Conservation (phyloP, 2,888 invertebrate genomes). For the Glyphotaelius pellucidus region DNA sequence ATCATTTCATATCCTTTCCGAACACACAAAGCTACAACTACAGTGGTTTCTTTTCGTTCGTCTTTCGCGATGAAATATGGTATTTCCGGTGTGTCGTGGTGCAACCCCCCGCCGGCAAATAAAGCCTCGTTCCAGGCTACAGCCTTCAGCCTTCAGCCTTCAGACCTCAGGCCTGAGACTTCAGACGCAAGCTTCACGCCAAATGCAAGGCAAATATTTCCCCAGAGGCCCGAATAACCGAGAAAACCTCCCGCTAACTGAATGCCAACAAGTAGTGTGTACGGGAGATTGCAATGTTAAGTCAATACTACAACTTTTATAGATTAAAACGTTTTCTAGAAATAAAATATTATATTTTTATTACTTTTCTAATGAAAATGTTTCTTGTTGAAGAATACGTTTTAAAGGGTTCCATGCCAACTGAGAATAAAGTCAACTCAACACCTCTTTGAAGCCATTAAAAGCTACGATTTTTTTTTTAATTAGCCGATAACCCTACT, state of each 20-base stretch:
- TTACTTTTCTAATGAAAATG: no score
- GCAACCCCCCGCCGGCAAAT: neutral
- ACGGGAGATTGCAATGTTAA: neutral
- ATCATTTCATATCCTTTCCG: neutral
- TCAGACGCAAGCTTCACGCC: neutral
- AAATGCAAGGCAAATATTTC: constrained; percentile 22
- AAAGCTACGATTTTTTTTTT: no score
- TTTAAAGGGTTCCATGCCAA: no score
- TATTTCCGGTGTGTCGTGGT: neutral
- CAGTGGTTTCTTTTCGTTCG: neutral
- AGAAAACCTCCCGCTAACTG: neutral
- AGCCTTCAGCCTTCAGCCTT: neutral
- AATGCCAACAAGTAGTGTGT: neutral
- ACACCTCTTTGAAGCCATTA: no score
- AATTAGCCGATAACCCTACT: no score
- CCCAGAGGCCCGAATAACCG: neutral
- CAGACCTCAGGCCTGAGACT: neutral
- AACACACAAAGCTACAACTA: neutral
- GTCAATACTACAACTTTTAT: neutral
- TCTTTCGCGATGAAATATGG: neutral
- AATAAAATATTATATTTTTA: no score
- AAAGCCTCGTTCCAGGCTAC: neutral
- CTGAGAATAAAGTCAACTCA: no score
- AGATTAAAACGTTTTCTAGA: no score
- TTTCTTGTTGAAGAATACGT: no score